Percentiles rank a stretch among this genome's conserved stretches.
Conservation (phyloP, 2,888 invertebrate species). For the Anoncus sp. region DNA sequence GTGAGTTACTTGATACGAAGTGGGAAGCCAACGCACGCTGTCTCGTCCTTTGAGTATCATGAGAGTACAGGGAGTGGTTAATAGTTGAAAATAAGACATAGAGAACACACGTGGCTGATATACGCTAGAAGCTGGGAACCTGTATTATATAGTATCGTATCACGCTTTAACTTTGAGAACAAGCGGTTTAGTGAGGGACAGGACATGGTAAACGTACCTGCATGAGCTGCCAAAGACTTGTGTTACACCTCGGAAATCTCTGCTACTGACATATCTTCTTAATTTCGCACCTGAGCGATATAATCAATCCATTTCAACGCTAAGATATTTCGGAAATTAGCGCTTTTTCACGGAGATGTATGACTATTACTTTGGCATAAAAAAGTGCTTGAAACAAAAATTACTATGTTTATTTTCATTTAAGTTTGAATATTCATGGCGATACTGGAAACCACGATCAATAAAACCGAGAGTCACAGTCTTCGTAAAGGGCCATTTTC, state of each 20-base stretch:
- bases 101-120: background rate
- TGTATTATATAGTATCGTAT: background rate
- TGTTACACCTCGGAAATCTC: background rate
- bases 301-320: background rate
- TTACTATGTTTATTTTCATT: no score
- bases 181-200: slow-evolving; percentile 24
- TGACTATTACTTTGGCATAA: no score
- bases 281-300: background rate
- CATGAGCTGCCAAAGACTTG: background rate
- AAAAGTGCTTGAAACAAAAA: no score
- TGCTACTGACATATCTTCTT: slow-evolving; percentile 5
- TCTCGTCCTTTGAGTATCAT: slow-evolving; percentile 51
- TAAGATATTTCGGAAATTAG: background rate
- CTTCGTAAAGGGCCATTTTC: no score
- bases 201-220: slow-evolving; percentile 5
- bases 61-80: slow-evolving; percentile 26
- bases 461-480: no score
- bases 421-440: no score
- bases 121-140: background rate
- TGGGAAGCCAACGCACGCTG: slow-evolving; percentile 35
- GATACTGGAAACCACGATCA: no score
- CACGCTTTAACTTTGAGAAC: slow-evolving; percentile 29
- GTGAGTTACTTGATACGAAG: slow-evolving; percentile 54
- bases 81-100: slow-evolving; percentile 5
- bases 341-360: background rate